Conservation (phyloP, 2,888 invertebrate species). For the Drosophila differens region DNA sequence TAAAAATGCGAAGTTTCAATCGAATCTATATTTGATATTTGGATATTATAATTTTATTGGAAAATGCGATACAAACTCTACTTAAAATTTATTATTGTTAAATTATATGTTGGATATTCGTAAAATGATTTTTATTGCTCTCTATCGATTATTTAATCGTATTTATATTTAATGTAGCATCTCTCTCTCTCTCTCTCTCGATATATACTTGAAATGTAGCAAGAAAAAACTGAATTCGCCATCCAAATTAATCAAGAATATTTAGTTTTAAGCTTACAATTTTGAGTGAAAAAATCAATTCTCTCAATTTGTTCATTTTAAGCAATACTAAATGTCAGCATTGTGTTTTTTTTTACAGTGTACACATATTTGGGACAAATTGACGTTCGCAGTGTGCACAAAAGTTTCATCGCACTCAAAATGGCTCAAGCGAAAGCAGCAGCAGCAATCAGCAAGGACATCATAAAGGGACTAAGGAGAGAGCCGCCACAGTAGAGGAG, state of each 20-base stretch:
- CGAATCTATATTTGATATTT: neutral
- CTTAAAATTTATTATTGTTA: neutral
- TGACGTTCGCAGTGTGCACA: conserved; percentile 58
- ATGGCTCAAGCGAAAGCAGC: conserved; percentile 46
- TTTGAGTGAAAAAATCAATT: no score
- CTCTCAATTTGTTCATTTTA: no score
- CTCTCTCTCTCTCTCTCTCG: no score
- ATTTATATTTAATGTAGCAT: no score
- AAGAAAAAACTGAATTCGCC: neutral
- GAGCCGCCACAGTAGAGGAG: neutral
- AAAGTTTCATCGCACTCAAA: conserved; percentile 69
- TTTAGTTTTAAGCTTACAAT: no score
- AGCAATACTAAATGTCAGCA: neutral
- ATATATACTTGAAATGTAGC: neutral
- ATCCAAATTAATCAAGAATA: no score
- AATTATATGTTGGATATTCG: no score
- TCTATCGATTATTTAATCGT: no score
- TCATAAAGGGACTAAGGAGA: conserved; percentile 27
- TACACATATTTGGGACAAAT: conserved; percentile 57
- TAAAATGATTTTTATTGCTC: no score
- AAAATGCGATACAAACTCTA: neutral
- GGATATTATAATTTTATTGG: accelerated
- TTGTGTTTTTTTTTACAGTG: neutral
- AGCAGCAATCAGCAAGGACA: conserved; percentile 47
- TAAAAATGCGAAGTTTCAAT: neutral